A percentile compares a stretch with the other conserved stretches of the same genome.
Evolutionary conservation across 2,797 vertebrate species (phyloP).

Genomic region (Manis pentadactyla): DNA sequence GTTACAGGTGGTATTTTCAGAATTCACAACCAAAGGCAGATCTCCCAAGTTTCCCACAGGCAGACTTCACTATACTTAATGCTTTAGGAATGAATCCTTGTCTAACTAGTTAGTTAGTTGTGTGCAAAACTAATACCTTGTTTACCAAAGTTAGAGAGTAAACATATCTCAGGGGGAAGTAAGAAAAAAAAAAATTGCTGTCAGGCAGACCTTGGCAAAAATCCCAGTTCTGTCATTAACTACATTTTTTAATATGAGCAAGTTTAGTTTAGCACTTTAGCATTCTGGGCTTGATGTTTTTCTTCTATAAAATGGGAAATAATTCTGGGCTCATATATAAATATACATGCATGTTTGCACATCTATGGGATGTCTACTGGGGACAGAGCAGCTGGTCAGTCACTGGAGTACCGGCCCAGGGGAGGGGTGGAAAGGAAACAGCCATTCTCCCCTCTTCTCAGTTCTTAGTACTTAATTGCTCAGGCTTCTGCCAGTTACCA

Average conservation of each 20-base stretch:
- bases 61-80: not conserved
- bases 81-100: not conserved
- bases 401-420: too few relatives aligned
- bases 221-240: not conserved
- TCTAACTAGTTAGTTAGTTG: not conserved
- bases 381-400: too few relatives aligned
- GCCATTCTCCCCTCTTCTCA: too few relatives aligned
- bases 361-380: too few relatives aligned
- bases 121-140: slow-evolving; percentile 20
- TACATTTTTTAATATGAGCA: not conserved
- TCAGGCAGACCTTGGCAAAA: not conserved
- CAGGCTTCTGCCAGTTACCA: too few relatives aligned
- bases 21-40: not conserved
- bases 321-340: not conserved
- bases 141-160: not conserved
- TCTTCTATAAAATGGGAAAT: not conserved
- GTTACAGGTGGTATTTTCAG: slow-evolving; percentile 52
- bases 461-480: too few relatives aligned
- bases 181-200: not conserved
- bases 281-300: not conserved
- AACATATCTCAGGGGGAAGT: not conserved
- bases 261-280: not conserved
- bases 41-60: not conserved
- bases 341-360: too few relatives aligned
- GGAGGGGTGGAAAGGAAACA: too few relatives aligned